Percentiles rank a stretch among this genome's conserved stretches.
Conservation (phyloP, 2,888 invertebrate genomes). For the Parascotia fuliginaria region DNA sequence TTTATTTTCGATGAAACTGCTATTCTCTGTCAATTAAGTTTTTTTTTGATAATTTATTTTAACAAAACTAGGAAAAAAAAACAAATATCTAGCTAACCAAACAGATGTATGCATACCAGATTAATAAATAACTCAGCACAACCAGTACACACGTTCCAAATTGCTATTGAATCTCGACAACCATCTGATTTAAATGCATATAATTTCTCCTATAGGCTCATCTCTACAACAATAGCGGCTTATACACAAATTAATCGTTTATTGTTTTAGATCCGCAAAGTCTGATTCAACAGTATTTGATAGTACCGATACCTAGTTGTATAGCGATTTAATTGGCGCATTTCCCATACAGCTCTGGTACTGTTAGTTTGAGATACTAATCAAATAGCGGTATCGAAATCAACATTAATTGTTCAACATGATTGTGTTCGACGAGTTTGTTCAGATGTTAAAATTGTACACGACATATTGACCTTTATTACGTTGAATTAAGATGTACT, state of each 20-base stretch:
- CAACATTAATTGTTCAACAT: constrained; percentile 75
- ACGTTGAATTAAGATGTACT: constrained; percentile 1
- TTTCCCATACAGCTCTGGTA: constrained; percentile 68
- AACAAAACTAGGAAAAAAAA: too few relatives aligned
- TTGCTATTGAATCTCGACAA: constrained; percentile 5
- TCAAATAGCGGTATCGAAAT: constrained; percentile 75
- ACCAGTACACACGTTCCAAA: too few relatives aligned
- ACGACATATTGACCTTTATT: constrained; percentile 35
- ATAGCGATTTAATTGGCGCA: constrained; percentile 68
- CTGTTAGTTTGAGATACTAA: constrained; percentile 64
- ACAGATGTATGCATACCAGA: too few relatives aligned
- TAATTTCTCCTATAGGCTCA: constrained; percentile 11
- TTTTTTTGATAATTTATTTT: too few relatives aligned
- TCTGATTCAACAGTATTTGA: constrained; percentile 42
- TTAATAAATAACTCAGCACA: too few relatives aligned
- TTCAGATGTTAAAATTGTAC: constrained; percentile 31
- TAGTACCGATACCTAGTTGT: constrained; percentile 49
- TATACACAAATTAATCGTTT: constrained; percentile 55
- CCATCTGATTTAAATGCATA: constrained; percentile 20
- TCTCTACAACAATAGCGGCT: constrained; percentile 28
- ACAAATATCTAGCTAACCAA: too few relatives aligned
- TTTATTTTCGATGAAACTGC: too few relatives aligned
- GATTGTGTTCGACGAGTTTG: constrained; percentile 53
- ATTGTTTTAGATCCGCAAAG: constrained; percentile 53
- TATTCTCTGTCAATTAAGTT: too few relatives aligned